Evolutionary conservation across 2,113 vertebrate genomes (phyloP), one percentile per base, ranked within the genome.

Genomic region (Ginglymostoma cirratum): DNA sequence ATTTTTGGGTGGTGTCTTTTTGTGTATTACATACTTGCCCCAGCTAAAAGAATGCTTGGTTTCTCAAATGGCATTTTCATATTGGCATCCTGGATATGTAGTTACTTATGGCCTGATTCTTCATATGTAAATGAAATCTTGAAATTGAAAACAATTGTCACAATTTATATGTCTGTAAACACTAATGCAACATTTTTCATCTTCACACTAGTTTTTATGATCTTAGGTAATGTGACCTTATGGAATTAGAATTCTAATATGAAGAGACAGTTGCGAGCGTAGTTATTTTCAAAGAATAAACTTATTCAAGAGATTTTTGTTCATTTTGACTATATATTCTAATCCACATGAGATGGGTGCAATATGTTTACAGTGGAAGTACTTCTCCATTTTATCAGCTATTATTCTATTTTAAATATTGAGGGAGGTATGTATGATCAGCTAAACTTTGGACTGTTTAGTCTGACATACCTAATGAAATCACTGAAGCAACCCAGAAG

Each of bases 301-400:
- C 52, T 34, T 89, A 30, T 61, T 65, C 21, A 38, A 34, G 89
- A 93, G 21, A 93, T 38, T 93, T 66, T 93, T 93, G 61, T 93
- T 66, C 65, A 93, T 45, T 93, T 93, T 93, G 89, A 93, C n/a
- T 52, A 89, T n/a, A 34, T 90, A n/a, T 65, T 92, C 27, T 66
- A 66, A 67, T 23, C 61, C 38, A n/a, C 10, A 45, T 12, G 24
- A 34, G 48, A 90, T 27, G 27, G 87, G 61, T 42, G 89, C 34
- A 66, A n/a, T 38, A 93, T 93, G 38, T 66, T 93, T 93, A 45
- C 85, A 87, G 19, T 87, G 19, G 80, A 83, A 45, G 38, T 45
- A 83, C 17, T 83, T 45, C 19, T 83, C 38, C 5, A 15, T 83
- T 83, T 83, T 38, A 38, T 38, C 61, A 92, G 65, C 4, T 92